phyloP scores from a whole-genome alignment of 2,113 vertebrate genomes.

The Abramis brama region DNA sequence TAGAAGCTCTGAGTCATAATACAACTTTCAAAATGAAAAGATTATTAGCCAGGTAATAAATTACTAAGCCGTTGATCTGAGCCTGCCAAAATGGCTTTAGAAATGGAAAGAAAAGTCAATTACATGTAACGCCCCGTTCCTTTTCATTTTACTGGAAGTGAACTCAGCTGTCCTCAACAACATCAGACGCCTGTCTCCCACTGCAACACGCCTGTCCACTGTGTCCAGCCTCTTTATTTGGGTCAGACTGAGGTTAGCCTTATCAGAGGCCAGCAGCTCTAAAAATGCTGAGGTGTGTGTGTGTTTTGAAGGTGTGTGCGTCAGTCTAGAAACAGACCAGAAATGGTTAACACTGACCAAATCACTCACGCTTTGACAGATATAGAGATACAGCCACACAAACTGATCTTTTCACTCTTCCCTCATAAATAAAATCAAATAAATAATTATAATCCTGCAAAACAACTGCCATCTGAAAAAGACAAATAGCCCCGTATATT shows the following conservation, averaged over 20 bases:
- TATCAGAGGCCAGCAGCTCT: conserved; percentile 71
- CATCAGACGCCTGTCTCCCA: conserved; percentile 28
- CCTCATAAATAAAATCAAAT: conserved; percentile 47
- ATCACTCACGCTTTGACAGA: conserved; percentile 63
- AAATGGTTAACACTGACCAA: conserved; percentile 73
- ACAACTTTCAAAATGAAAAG: no score
- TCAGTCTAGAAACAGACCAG: conserved; percentile 63
- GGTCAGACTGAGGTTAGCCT: conserved; percentile 69
- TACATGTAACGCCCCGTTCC: not conserved
- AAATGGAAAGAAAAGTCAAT: not conserved
- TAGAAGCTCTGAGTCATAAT: no score
- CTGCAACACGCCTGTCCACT: conserved; percentile 61
- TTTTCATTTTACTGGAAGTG: not conserved
- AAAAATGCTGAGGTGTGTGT: conserved; percentile 29
- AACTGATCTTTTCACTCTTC: conserved; percentile 55
- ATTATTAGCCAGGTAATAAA: not conserved
- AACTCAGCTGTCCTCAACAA: conserved; percentile 17
- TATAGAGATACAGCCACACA: conserved; percentile 58
- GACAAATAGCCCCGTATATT: conserved; percentile 59
- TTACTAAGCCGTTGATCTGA: not conserved
- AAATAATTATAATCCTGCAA: conserved; percentile 49
- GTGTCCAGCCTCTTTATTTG: conserved; percentile 68
- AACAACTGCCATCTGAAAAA: conserved; percentile 62
- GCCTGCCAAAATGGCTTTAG: not conserved
- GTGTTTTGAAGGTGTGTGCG: conserved; percentile 52